Evolutionary conservation across 2,888 invertebrate genomes (phyloP).

Genomic region (Mellilla xanthometata): DNA sequence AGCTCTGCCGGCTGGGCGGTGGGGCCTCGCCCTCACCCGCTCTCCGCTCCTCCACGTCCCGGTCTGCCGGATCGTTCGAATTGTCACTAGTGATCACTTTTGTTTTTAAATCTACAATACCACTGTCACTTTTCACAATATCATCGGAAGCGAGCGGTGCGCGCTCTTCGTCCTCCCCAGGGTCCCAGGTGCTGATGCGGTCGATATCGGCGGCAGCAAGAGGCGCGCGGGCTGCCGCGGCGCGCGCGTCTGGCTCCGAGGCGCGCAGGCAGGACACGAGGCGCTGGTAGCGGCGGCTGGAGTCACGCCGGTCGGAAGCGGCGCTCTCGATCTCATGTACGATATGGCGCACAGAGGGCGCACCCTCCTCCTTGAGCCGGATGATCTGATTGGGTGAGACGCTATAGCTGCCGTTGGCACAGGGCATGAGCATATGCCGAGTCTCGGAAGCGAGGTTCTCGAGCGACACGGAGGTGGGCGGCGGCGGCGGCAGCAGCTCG

Average conservation of each 20-base stretch:
- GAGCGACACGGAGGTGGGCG: conserved; percentile 86
- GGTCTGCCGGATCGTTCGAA: conserved; percentile 87
- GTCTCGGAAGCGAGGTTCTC: conserved; percentile 84
- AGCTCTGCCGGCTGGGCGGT: conserved; percentile 85
- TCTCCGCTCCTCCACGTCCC: conserved; percentile 73
- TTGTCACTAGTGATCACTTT: conserved; percentile 80
- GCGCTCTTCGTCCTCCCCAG: conserved; percentile 78
- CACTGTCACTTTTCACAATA: conserved; percentile 80
- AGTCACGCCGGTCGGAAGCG: conserved; percentile 60
- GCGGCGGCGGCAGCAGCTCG: conserved; percentile 81
- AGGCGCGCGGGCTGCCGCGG: conserved; percentile 4
- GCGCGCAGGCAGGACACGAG: conserved; percentile 27
- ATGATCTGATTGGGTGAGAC: conserved; percentile 96
- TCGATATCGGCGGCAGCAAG: conserved; percentile 55
- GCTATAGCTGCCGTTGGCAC: conserved; percentile 93
- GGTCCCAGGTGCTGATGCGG: conserved; percentile 86
- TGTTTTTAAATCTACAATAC: conserved; percentile 70
- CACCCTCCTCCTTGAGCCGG: conserved; percentile 87
- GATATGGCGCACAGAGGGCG: conserved; percentile 86
- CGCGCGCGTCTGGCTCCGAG: conserved; percentile 12
- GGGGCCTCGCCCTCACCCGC: conserved; percentile 52
- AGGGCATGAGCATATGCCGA: conserved; percentile 92
- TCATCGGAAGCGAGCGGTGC: conserved; percentile 56
- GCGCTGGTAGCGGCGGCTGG: conserved; percentile 41
- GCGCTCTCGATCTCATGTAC: conserved; percentile 87